Conservation (phyloP, 2,888 invertebrate genomes). For the Cantharis nigra region DNA sequence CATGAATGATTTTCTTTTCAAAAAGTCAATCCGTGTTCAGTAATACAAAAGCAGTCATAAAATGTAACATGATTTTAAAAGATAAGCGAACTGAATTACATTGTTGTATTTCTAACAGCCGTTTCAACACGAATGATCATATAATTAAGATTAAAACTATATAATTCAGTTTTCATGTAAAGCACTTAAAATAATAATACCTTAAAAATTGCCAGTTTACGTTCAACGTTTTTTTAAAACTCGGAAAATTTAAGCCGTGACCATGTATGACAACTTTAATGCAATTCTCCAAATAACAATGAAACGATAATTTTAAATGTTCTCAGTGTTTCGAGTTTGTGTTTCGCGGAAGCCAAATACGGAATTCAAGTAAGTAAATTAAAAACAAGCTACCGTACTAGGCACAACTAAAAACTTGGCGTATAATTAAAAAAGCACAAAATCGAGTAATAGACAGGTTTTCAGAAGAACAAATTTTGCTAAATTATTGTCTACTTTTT, state of each 20-base stretch:
- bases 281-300: slow-evolving; percentile 16
- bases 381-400: slow-evolving; percentile 14
- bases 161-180: neutral
- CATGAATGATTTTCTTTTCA: neutral
- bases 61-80: neutral
- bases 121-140: neutral
- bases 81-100: neutral
- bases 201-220: neutral
- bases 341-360: slow-evolving; percentile 11
- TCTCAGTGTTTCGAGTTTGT: slow-evolving; percentile 9
- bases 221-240: neutral
- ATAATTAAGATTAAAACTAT: neutral
- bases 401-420: slow-evolving; percentile 7
- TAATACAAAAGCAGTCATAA: neutral
- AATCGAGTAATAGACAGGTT: neutral
- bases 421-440: neutral
- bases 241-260: slow-evolving; percentile 1
- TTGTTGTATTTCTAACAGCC: neutral
- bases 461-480: neutral
- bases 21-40: neutral
- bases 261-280: slow-evolving; percentile 6
- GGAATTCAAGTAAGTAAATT: slow-evolving; percentile 14
- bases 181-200: neutral
- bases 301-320: slow-evolving; percentile 17
- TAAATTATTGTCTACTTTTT: neutral